These are phyloP conservation scores for Corapipo altera DNA, from an alignment of 2,113 vertebrate species.

Conservation along the genomic window DNA sequence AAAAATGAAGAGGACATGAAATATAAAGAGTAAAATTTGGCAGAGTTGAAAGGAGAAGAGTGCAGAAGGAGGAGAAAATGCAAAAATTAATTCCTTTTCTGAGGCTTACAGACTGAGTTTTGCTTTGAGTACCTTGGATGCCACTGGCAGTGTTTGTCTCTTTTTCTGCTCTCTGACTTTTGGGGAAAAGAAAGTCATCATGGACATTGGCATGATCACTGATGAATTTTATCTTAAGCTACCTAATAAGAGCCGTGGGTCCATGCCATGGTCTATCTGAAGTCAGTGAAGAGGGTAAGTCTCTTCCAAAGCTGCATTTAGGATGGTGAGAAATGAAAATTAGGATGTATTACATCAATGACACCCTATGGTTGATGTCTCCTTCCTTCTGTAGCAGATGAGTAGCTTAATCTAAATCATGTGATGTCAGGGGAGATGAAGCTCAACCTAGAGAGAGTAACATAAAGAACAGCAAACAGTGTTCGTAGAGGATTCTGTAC, in stretches of 20 bases:
- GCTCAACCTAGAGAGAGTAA: neutral
- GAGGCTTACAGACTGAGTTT: neutral
- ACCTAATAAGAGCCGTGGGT: neutral
- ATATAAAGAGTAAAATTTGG: neutral
- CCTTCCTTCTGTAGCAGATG: neutral
- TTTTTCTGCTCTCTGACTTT: neutral
- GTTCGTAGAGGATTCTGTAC: neutral
- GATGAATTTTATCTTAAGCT: neutral
- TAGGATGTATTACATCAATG: neutral
- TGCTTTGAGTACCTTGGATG: neutral
- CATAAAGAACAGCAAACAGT: neutral
- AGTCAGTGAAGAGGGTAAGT: neutral
- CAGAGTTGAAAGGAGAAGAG: neutral
- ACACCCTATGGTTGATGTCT: neutral
- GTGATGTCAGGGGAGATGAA: neutral
- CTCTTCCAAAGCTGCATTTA: neutral
- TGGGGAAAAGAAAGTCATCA: neutral
- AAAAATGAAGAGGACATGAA: neutral
- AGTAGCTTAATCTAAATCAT: neutral
- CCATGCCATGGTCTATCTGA: neutral
- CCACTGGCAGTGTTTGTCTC: neutral
- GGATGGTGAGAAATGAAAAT: neutral
- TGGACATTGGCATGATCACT: neutral
- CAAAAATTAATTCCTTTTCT: neutral
- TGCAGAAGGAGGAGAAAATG: neutral